Evolutionary conservation across 2,113 vertebrate species (phyloP).

Genomic region (Rhinoderma darwinii): DNA sequence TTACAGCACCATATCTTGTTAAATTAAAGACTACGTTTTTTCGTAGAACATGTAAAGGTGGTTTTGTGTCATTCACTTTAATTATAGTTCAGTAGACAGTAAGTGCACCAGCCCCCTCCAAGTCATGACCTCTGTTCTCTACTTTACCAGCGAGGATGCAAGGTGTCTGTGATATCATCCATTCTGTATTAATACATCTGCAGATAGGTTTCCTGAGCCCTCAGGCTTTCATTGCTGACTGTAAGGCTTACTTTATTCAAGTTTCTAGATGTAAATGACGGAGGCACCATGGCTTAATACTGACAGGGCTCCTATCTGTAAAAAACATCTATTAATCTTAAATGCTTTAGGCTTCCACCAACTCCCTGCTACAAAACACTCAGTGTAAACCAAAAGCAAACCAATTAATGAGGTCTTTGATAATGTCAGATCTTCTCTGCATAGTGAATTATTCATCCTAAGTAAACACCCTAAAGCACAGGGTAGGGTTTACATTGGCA

Average conservation of each 20-base stretch:
- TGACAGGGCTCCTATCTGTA: conserved; percentile 26
- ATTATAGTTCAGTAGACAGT: neutral
- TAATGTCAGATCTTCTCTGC: conserved; percentile 36
- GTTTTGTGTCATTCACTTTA: neutral
- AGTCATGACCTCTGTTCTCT: neutral
- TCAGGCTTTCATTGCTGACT: neutral
- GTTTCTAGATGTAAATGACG: conserved; percentile 16
- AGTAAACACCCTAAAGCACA: conserved; percentile 43
- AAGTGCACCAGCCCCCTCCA: neutral
- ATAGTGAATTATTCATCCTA: conserved; percentile 43
- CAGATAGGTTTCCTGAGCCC: neutral
- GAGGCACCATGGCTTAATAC: neutral
- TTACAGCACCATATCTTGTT: neutral
- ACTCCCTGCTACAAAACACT: conserved; percentile 43
- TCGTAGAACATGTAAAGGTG: neutral
- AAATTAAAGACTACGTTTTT: neutral
- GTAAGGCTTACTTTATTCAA: neutral
- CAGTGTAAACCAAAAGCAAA: conserved; percentile 43
- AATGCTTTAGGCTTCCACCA: conserved; percentile 26
- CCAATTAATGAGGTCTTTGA: conserved; percentile 49
- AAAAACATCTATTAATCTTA: conserved; percentile 34
- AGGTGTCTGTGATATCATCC: neutral
- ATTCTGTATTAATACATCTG: neutral
- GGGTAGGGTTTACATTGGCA: conserved; percentile 24
- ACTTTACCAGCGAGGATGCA: neutral